Conservation (phyloP, 1,140 invertebrate genomes). For the Caenorhabditis remanei region DNA sequence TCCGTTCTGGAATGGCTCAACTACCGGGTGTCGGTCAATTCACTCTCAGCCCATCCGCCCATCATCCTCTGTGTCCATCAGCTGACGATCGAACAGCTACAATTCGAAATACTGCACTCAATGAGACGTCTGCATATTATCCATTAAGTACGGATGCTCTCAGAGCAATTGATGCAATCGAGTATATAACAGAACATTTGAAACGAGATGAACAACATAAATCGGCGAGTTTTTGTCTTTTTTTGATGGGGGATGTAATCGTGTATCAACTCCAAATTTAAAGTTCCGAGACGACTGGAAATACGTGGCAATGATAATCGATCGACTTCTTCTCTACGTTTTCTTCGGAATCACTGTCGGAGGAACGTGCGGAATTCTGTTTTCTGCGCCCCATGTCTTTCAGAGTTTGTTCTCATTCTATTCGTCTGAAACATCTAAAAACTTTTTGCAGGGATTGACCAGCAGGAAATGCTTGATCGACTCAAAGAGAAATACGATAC, state of each 20-base stretch:
- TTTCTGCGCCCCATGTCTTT: slow-evolving; percentile 98
- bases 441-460: slow-evolving; percentile 7
- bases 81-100: slow-evolving; percentile 67
- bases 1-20: slow-evolving; percentile 68
- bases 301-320: slow-evolving; percentile 94
- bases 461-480: slow-evolving; percentile 49
- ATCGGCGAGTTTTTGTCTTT: slow-evolving; percentile 65
- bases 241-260: too few species aligned
- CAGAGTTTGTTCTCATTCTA: background rate
- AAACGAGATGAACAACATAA: slow-evolving; percentile 76
- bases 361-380: slow-evolving; percentile 90
- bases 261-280: background rate
- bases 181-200: slow-evolving; percentile 77
- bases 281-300: slow-evolving; percentile 77
- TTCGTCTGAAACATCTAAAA: background rate
- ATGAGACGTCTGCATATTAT: slow-evolving; percentile 67
- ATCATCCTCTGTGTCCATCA: slow-evolving; percentile 75
- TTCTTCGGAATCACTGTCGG: slow-evolving; percentile 96
- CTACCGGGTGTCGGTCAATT: slow-evolving; percentile 75
- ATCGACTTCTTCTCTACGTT: slow-evolving; percentile 92
- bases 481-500: slow-evolving; percentile 50
- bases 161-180: slow-evolving; percentile 75
- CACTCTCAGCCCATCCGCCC: slow-evolving; percentile 67
- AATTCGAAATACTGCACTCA: slow-evolving; percentile 48
- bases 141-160: slow-evolving; percentile 72